A percentile compares a stretch with the other conserved stretches of the same genome.
Conservation (phyloP, 1,140 invertebrate species). For the Dreissena polymorpha region DNA sequence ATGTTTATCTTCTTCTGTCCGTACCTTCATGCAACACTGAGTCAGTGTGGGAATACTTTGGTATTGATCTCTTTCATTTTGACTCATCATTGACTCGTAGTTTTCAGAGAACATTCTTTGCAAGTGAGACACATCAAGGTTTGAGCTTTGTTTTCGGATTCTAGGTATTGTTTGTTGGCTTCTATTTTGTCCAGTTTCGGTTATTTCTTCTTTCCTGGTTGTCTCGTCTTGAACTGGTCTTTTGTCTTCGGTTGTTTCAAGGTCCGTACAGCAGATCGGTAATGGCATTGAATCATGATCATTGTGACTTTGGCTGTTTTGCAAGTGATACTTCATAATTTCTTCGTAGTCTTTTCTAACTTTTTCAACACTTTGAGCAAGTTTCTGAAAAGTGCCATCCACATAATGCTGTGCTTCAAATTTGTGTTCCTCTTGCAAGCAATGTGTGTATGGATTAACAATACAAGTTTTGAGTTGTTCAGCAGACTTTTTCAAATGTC, state of each 20-base stretch:
- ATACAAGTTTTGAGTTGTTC: background rate
- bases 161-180: background rate
- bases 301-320: background rate
- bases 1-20: background rate
- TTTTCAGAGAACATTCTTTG: background rate
- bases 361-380: background rate
- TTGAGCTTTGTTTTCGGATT: too few relatives aligned
- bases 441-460: slow-evolving; percentile 2
- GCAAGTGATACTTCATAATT: slow-evolving; percentile 10
- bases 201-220: background rate
- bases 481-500: slow-evolving; percentile 6
- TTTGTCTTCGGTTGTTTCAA: background rate
- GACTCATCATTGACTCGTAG: background rate
- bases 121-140: too few relatives aligned
- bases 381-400: background rate
- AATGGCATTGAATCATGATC: background rate
- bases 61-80: background rate
- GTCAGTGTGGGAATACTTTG: background rate
- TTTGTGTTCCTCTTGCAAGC: background rate
- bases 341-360: slow-evolving; percentile 14
- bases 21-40: slow-evolving; percentile 26
- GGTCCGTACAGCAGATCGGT: background rate
- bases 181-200: background rate
- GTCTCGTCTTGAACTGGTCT: background rate
- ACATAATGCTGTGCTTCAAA: slow-evolving; percentile 32